Percentiles rank a stretch among this genome's conserved stretches.
Conservation (phyloP, 2,888 invertebrate species). For the Brachypterus glaber region DNA sequence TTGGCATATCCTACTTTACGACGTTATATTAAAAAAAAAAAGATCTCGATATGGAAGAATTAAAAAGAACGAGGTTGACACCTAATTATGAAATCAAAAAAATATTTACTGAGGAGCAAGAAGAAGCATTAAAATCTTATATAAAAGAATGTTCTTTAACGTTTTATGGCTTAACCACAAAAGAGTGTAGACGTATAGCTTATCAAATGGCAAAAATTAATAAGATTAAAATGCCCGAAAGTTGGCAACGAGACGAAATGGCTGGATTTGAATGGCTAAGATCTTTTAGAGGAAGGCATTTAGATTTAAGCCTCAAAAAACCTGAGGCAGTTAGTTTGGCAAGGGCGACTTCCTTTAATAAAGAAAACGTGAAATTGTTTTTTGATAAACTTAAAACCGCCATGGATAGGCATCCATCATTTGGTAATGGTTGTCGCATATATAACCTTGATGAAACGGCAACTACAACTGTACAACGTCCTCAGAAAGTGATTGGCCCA, state of each 20-base stretch:
- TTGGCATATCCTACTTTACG: slow-evolving; percentile 8
- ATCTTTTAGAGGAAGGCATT: slow-evolving; percentile 3
- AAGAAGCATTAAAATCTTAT: slow-evolving; percentile 1
- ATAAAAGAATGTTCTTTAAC: slow-evolving; percentile 3
- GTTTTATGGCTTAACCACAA: too few relatives aligned
- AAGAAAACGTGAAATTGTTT: slow-evolving; percentile 8
- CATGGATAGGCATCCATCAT: slow-evolving; percentile 6
- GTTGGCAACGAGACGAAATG: slow-evolving; percentile 8
- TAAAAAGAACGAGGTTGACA: background rate
- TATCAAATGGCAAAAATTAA: slow-evolving; percentile 8
- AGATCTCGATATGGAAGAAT: slow-evolving; percentile 1
- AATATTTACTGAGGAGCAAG: slow-evolving; percentile 3
- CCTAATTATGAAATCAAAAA: slow-evolving; percentile 1
- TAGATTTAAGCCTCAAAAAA: slow-evolving; percentile 8
- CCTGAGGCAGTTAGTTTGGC: slow-evolving; percentile 10
- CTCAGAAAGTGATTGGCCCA: slow-evolving; percentile 8
- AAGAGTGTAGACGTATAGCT: slow-evolving; percentile 1
- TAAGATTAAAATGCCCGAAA: slow-evolving; percentile 7
- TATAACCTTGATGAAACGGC: slow-evolving; percentile 8
- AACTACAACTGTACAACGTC: slow-evolving; percentile 8
- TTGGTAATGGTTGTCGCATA: slow-evolving; percentile 7
- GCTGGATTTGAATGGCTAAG: slow-evolving; percentile 8
- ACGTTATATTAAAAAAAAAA: slow-evolving; percentile 7
- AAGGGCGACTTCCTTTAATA: too few relatives aligned
- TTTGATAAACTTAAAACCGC: slow-evolving; percentile 9